Evolutionary conservation across 2,888 invertebrate species (phyloP).

Genomic region (Eledona agricola): DNA sequence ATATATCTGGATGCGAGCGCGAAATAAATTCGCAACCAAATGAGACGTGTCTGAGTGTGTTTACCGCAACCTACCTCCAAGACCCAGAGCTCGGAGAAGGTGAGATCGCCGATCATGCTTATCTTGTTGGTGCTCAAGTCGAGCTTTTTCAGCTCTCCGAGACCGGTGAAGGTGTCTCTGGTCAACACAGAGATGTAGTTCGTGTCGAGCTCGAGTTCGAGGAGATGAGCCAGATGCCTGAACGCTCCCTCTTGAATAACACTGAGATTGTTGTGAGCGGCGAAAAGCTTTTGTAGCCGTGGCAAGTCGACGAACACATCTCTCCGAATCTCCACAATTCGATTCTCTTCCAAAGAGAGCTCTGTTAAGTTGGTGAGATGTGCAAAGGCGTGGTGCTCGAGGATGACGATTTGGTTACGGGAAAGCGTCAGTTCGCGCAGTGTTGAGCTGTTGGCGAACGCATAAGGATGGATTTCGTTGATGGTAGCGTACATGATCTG

Average conservation of each 20-base stretch:
- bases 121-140: conserved; percentile 80
- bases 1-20: conserved; percentile 4
- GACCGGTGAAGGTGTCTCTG: conserved; percentile 79
- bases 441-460: conserved; percentile 78
- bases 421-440: conserved; percentile 73
- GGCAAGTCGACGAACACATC: conserved; percentile 80
- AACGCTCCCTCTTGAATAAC: conserved; percentile 87
- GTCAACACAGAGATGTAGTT: conserved; percentile 80
- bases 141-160: conserved; percentile 76
- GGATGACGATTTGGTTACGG: conserved; percentile 73
- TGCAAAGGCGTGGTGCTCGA: conserved; percentile 77
- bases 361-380: conserved; percentile 75
- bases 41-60: conserved; percentile 17
- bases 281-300: conserved; percentile 74
- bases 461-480: conserved; percentile 72
- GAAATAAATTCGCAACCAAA: conserved; percentile 14
- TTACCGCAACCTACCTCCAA: conserved; percentile 42
- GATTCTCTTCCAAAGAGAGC: conserved; percentile 79
- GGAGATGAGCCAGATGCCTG: conserved; percentile 74
- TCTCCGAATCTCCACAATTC: conserved; percentile 76
- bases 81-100: conserved; percentile 81
- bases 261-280: conserved; percentile 88
- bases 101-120: conserved; percentile 79
- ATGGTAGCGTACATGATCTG: conserved; percentile 79
- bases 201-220: conserved; percentile 82